Base-by-base conservation (phyloP, 2,113 vertebrate species). In the Pelecanus crispus region DNA sequence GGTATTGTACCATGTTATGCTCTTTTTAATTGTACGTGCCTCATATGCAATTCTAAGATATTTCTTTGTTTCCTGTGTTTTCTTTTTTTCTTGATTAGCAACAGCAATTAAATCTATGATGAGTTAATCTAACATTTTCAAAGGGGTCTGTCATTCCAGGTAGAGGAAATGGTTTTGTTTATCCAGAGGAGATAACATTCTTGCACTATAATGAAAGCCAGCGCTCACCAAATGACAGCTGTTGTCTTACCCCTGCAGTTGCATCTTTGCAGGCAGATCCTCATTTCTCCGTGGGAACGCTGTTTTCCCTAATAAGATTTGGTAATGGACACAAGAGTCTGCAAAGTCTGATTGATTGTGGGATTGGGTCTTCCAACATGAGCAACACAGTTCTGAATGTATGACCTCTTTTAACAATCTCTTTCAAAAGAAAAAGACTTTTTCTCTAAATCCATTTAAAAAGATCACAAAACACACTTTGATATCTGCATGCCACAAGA, bases 41-140 rank as follows among this genome's bases (percentile, higher is more conserved):
- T 82, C n/a, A 42, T 75, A 63, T 0, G 1, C 29, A 87, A 26
- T 85, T 88, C 83, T 79, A 71, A 91, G 42, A 44, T 81, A 70
- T 38, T 95, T 81, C n/a, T 88, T 91, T 91, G 29, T 95, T 90
- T 95, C 67, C 82, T 84, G 19, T 95, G 53, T 83, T 95, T 91
- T 89, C 49, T 61, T 80, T 87, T 92, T 73, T 89, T 91, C 77
- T 90, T 94, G 88, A 96, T 86, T 90, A 94, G 67, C 63, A 86
- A 73, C 63, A 80, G 85, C 72, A 97, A 94, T 94, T 92, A 95
- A 91, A 94, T 78, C 71, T 95, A 24, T 72, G 58, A 28, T 93
- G 84, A 93, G 53, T 31, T 94, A 90, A 67, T 93, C 49, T 94
- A 81, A 75, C 77, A 72, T 92, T 97, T 96, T 95, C 86, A 62